Evolutionary conservation across 2,888 invertebrate species (phyloP), one percentile per base, ranked within the genome.

Genomic region (Lottia gigantea): DNA sequence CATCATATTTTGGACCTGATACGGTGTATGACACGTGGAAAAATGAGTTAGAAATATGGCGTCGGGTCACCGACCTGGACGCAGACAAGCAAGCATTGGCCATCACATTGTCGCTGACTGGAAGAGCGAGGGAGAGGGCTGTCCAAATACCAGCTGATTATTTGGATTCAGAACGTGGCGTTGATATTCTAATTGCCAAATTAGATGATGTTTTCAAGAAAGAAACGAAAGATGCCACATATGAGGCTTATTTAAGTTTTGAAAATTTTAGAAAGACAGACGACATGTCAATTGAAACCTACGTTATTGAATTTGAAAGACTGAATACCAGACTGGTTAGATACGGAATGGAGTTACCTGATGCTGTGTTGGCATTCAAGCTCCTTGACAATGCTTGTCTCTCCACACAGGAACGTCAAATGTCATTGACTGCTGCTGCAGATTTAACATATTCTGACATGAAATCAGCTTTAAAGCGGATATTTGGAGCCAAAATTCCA

Each of bases 381-480:
- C 40, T 62, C n/a, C 23, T 66, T 55, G 68, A 66, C 61, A 68
- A 66, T 61, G 66, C 67, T 23, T 55, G 47, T 46, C 65, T 73
- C 16, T 68, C 69, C 19, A 19, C 62, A 4, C 26, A 62, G 40
- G 67, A 68, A 23, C 63, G 64, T 67, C 66, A 70, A 62, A 45
- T 67, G 47, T 67, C 66, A 2, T 68, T 72, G 46, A 72, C 67
- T 62, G 67, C 66, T 45, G 61, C 67, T 31, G 68, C 19, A 65
- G 62, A 71, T 26, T n/a, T 65, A 12, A 68, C 68, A 65, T 71
- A 64, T 23, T 19, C 61, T 16, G 46, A 45, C 14, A 64, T 71
- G 71, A 71, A 68, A 62, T 68, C 71, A n/a, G 68, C 71, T 46
- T 26, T 46, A 26, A 31, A 45, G 25, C 23, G 61, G n/a, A 61